Base-by-base conservation (phyloP, 2,888 invertebrate genomes). In the Scaptomyza reducta region DNA sequence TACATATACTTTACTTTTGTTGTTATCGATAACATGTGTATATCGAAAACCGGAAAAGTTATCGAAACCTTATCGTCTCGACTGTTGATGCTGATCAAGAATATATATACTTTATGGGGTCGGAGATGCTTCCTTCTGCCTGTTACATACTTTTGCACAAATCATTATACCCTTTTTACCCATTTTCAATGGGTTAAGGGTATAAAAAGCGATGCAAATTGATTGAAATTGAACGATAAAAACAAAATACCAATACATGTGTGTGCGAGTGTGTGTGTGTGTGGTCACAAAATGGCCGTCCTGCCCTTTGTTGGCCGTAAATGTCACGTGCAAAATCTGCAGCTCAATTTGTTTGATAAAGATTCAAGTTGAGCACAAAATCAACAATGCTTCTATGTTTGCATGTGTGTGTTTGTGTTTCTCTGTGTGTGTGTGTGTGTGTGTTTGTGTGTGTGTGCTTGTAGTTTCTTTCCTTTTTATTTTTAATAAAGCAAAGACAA, bases 401-500 rank as follows among this genome's bases (percentile, higher is more conserved):
- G 18, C 44, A 33, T n/a, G n/a, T n/a, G n/a, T n/a, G n/a, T n/a
- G n/a, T n/a, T n/a, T n/a, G n/a, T n/a, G n/a, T n/a, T n/a, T n/a
- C n/a, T n/a, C n/a, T 14, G 27, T 59, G 29, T 63, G n/a, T 38
- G 22, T n/a, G n/a, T n/a, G 22, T 22, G 22, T 22, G 22, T 2
- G 1, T 22, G 22, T 3, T 22, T 22, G n/a, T 38, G 35, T 14
- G 27, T 59, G 29, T 63, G n/a, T 38, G 22, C n/a, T 51, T n/a
- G 13, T 16, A 25, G 42, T 35, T 25, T 50, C n/a, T 16, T 44
- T 18, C 47, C 16, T 33, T 14, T 47, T 35, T 63, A 69, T 64
- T 55, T 73, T 73, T 44, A 46, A 73, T 64, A 64, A 74, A 47
- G 51, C 31, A 64, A 50, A 60, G 63, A 64, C 59, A 57, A 74